Percentiles rank a stretch among this genome's conserved stretches.
phyloP scores from a whole-genome alignment of 1,140 invertebrate genomes.

The Cecropterus lyciades region DNA sequence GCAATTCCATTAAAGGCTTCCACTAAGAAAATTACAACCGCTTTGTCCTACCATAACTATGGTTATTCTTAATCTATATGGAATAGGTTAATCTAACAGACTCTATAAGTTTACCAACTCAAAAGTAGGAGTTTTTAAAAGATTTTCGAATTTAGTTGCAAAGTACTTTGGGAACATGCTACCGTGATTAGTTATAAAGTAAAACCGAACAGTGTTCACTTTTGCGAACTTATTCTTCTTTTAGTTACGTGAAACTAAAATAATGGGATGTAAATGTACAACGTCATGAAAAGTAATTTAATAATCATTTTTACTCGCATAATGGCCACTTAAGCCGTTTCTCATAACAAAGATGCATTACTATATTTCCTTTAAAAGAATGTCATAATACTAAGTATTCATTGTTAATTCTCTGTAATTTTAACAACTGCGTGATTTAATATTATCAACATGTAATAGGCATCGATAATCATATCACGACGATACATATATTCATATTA shows the following conservation, averaged over 20 bases:
- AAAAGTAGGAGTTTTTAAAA: slow-evolving; percentile 26
- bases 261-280: background rate
- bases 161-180: slow-evolving; percentile 20
- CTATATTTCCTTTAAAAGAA: too few relatives aligned
- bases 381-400: too few relatives aligned
- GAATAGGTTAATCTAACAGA: background rate
- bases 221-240: slow-evolving; percentile 3
- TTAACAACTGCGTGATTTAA: too few relatives aligned
- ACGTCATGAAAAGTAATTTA: too few relatives aligned
- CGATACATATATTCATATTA: too few relatives aligned
- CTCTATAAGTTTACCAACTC: slow-evolving; percentile 11
- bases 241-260: background rate
- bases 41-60: slow-evolving; percentile 16
- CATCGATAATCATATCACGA: too few relatives aligned
- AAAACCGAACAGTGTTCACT: slow-evolving; percentile 8
- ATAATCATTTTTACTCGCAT: too few relatives aligned
- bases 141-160: slow-evolving; percentile 26
- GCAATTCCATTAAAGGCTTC: slow-evolving; percentile 15
- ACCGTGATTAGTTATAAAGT: slow-evolving; percentile 20
- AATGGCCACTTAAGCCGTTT: too few relatives aligned
- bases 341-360: too few relatives aligned
- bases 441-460: too few relatives aligned
- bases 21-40: slow-evolving; percentile 10
- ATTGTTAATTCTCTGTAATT: too few relatives aligned
- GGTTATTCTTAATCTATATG: slow-evolving; percentile 16